A percentile compares a stretch with the other conserved stretches of the same genome.
Evolutionary conservation across 2,888 invertebrate species (phyloP).

Genomic region (Chrysopilus asiliformis): DNA sequence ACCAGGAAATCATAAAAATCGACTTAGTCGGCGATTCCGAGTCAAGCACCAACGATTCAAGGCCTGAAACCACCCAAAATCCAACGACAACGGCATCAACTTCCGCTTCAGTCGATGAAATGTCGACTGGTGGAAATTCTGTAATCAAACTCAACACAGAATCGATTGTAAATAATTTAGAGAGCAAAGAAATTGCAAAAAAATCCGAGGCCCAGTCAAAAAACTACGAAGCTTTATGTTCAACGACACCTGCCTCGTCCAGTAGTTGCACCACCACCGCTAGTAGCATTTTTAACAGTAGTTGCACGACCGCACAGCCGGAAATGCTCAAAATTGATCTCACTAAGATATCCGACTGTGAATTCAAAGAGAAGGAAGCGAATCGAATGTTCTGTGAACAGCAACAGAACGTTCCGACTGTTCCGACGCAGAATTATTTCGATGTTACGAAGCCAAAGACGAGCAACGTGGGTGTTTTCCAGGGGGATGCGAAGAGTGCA

Average conservation of each 20-base stretch:
- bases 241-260: no score
- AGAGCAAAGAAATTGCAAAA: conserved; percentile 1
- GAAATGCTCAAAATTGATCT: conserved; percentile 13
- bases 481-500: not conserved
- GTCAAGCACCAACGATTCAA: not conserved
- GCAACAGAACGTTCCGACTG: not conserved
- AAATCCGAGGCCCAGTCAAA: no score
- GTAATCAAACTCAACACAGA: conserved; percentile 9
- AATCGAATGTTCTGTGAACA: no score
- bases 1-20: conserved; percentile 9
- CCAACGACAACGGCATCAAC: not conserved
- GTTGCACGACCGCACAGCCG: not conserved
- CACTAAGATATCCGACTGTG: conserved; percentile 3
- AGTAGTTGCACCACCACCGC: no score
- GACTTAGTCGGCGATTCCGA: conserved; percentile 9
- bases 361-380: not conserved
- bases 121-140: no score
- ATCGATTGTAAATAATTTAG: no score
- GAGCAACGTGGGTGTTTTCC: no score
- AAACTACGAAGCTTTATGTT: no score
- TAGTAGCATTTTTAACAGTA: not conserved
- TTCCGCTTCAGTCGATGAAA: not conserved
- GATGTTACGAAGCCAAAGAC: not conserved
- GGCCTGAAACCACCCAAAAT: not conserved
- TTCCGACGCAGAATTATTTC: not conserved